Base-by-base conservation (phyloP, 2,113 vertebrate genomes). In the Platichthys flesus region DNA sequence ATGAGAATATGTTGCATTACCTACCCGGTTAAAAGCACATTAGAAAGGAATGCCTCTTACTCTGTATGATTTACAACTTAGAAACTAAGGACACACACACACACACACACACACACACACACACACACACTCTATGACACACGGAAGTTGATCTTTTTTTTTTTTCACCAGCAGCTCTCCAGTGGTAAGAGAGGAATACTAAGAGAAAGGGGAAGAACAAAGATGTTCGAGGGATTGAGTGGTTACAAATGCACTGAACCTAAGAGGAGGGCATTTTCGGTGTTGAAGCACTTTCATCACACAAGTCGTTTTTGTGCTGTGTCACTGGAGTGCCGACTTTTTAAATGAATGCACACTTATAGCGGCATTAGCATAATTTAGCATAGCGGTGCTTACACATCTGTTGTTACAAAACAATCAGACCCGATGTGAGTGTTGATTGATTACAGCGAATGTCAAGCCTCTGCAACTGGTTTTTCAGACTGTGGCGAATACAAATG, bases 11-110 rank as follows among this genome's bases (percentile, higher is more conserved):
- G 28, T 54, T 35, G 59, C 35, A 78, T 56, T 79, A n/a, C 79
- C 47, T 73, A 81, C 58, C 78, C 21, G 42, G 79, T 89, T 86
- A 91, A 91, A 93, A 60, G 20, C 74, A 91, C 45, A 49, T 3
- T 15, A 81, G 85, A 85, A 90, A 86, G 66, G 63, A 78, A 92
- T 84, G 84, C 31, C 31, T 31, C 6, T 31, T 78, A 4, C 15
- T 47, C 12, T 47, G 4, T 16, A 14, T 52, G 18, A 2, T 52
- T n/a, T n/a, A 20, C 18, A 52, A 9, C 51, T 52, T 14, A 52
- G 49, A 52, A n/a, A n/a, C 20, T 16, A 20, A 3, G 9, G 51
- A n/a, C 5, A 52, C 18, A 52, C 51, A n/a, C 18, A n/a, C 51
- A 52, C 51, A 52, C 20, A n/a, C 47, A 51, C 47, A 51, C 47